phyloP scores from a whole-genome alignment of 2,888 invertebrate genomes.

The Hirtodrosophila alboralis region DNA sequence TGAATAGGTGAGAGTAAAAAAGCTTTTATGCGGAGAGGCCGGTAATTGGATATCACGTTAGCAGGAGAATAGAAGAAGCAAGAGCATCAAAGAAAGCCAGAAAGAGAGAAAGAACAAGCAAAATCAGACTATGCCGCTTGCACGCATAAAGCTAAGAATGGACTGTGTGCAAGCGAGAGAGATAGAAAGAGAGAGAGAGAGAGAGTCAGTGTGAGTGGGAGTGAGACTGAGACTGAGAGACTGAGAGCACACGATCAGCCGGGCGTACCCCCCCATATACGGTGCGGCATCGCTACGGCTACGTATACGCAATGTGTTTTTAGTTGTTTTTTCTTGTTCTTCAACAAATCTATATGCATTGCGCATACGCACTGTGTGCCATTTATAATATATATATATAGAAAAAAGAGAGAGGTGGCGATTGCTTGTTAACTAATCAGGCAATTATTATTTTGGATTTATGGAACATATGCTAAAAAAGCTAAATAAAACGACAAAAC shows the following conservation, averaged over 20 bases:
- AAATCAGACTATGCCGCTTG: slow-evolving; percentile 30
- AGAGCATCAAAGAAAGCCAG: no score
- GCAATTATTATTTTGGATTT: slow-evolving; percentile 49
- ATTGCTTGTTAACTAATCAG: slow-evolving; percentile 24
- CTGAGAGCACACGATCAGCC: slow-evolving; percentile 24
- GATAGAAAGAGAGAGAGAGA: not conserved
- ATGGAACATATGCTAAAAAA: slow-evolving; percentile 40
- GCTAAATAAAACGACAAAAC: slow-evolving; percentile 32
- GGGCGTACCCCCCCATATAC: slow-evolving; percentile 66
- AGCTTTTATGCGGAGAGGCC: slow-evolving; percentile 1
- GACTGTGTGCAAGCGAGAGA: not conserved
- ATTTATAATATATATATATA: slow-evolving; percentile 2
- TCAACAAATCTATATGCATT: slow-evolving; percentile 49
- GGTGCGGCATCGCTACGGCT: slow-evolving; percentile 53
- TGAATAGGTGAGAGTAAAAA: not conserved
- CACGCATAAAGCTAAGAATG: slow-evolving; percentile 9
- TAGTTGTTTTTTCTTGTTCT: no score
- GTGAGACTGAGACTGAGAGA: not conserved
- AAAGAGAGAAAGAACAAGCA: no score
- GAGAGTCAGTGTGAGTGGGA: not conserved
- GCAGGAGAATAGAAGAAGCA: no score
- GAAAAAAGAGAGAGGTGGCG: slow-evolving; percentile 4
- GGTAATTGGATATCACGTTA: slow-evolving; percentile 58
- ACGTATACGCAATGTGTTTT: slow-evolving; percentile 70
- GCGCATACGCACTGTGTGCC: slow-evolving; percentile 69